Conservation (phyloP, 2,113 vertebrate genomes). For the Pycnonotus jocosus region DNA sequence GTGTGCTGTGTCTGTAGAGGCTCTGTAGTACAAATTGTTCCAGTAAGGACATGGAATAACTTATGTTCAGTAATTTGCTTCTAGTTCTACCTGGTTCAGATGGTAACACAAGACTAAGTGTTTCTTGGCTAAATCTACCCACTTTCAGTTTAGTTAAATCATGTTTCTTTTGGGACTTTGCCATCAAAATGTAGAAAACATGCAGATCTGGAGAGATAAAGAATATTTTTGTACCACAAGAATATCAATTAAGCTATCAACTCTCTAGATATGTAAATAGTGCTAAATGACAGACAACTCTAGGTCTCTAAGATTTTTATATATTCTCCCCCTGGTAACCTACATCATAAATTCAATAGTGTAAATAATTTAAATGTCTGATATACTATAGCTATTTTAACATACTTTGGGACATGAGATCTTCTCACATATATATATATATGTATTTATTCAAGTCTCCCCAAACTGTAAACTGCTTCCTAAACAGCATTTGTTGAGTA, state of each 20-base stretch:
- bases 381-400: background rate
- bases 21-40: slow-evolving; percentile 47
- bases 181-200: slow-evolving; percentile 54
- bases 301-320: background rate
- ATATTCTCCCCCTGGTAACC: background rate
- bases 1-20: background rate
- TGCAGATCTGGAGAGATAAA: slow-evolving; percentile 14
- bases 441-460: background rate
- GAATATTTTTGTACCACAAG: slow-evolving; percentile 6
- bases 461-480: background rate
- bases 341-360: background rate
- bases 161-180: slow-evolving; percentile 45
- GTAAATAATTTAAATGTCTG: background rate
- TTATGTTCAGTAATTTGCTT: slow-evolving; percentile 49
- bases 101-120: slow-evolving; percentile 50
- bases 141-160: slow-evolving; percentile 53
- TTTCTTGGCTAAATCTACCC: slow-evolving; percentile 54
- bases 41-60: slow-evolving; percentile 28
- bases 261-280: background rate
- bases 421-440: background rate
- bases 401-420: background rate
- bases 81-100: slow-evolving; percentile 56
- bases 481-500: background rate
- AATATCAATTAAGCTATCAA: background rate
- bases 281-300: background rate